phyloP scores from a whole-genome alignment of 2,888 invertebrate genomes.

The Malacosoma neustria region DNA sequence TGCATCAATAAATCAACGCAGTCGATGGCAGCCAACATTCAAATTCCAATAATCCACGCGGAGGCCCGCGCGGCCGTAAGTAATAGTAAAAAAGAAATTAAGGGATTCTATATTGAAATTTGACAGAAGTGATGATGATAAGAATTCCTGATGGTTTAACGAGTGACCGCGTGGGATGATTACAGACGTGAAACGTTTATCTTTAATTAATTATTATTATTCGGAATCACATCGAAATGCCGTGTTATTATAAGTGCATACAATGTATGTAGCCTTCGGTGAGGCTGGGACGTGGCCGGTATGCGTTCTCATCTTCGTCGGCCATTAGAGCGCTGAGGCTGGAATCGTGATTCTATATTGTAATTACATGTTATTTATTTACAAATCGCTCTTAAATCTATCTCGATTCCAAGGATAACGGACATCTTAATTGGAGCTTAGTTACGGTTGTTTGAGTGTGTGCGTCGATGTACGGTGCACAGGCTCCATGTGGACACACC shows the following conservation, averaged over 20 bases:
- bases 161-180: slow-evolving; percentile 57
- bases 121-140: slow-evolving; percentile 67
- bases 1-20: slow-evolving; percentile 59
- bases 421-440: slow-evolving; percentile 63
- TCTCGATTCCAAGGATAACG: slow-evolving; percentile 60
- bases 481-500: slow-evolving; percentile 49
- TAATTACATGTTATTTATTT: slow-evolving; percentile 67
- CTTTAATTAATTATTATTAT: slow-evolving; percentile 51
- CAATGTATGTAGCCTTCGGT: slow-evolving; percentile 42
- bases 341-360: slow-evolving; percentile 66
- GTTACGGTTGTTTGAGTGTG: slow-evolving; percentile 55
- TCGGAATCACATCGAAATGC: slow-evolving; percentile 32
- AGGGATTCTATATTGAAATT: slow-evolving; percentile 62
- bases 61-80: slow-evolving; percentile 39
- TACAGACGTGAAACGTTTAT: slow-evolving; percentile 51
- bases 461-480: slow-evolving; percentile 52
- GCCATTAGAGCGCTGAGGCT: slow-evolving; percentile 51
- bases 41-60: slow-evolving; percentile 61
- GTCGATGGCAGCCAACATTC: slow-evolving; percentile 48
- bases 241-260: slow-evolving; percentile 36
- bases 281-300: slow-evolving; percentile 11
- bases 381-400: slow-evolving; percentile 44
- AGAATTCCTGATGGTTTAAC: slow-evolving; percentile 61
- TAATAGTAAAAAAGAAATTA: slow-evolving; percentile 59
- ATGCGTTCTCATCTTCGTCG: slow-evolving; percentile 49